Evolutionary conservation across 2,113 vertebrate genomes (phyloP), one percentile per base, ranked within the genome.

Genomic region (Fulmarus glacialis): DNA sequence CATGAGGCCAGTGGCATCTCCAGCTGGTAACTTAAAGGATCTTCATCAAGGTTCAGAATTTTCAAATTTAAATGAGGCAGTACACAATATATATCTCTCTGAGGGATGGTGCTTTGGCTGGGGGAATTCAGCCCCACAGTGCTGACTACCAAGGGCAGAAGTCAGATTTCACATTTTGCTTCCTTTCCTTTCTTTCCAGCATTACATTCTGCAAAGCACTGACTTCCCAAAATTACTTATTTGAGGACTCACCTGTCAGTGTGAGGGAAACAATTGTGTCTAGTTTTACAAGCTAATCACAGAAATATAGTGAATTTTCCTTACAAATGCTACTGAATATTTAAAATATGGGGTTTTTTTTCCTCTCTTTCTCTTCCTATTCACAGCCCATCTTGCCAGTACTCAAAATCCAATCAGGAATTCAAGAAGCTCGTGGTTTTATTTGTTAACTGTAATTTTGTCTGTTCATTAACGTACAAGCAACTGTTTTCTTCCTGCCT

Each of bases 391-490:
- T 64, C 38, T 81, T 53, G 16, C 55, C 19, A 75, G 5, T 59
- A 64, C 15, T 24, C 30, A 81, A 50, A 85, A 59, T 26, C 48
- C 27, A 48, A 26, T 71, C 40, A 38, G 30, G 8, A 81, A 92
- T 72, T 67, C 60, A 79, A 79, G 23, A 79, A 3, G 23, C 3
- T 32, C 5, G 4, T 32, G 14, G 3, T 82, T 95, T 82, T n/a
- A 63, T n/a, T 59, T 81, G 87, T 87, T 92, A 93, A 59, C 50
- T 68, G 43, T 50, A 90, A 85, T 95, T 95, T 85, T 77, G 6
- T 50, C 74, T 79, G 6, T 47, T 86, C 58, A 36, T 88, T 92
- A 78, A 60, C 3, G 4, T 40, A 75, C 36, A 72, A 93, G 29
- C 6, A 92, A 77, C 58, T 56, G 42, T 64, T 86, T 91, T 88